A percentile compares a stretch with the other conserved stretches of the same genome.
These are phyloP conservation scores for Propithecus coquereli DNA, from an alignment of 2,113 vertebrate species.

Conservation along the genomic window DNA sequence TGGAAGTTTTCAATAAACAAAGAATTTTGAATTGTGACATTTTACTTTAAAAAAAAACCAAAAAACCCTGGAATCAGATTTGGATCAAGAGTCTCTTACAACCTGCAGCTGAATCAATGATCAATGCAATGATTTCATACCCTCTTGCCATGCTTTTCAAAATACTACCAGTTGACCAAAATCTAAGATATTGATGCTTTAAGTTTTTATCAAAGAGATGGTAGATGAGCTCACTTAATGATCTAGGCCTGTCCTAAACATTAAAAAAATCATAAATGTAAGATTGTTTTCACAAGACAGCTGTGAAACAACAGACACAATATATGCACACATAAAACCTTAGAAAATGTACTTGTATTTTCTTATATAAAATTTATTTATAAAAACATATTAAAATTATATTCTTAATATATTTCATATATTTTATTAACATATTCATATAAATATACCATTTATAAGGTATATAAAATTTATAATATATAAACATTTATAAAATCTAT, in stretches of 20 bases:
- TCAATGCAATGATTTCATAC: not conserved
- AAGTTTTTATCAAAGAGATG: not conserved
- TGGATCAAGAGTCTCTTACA: not conserved
- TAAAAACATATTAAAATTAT: not conserved
- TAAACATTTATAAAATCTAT: not conserved
- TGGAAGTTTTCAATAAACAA: conserved; percentile 25
- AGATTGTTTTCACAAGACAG: not conserved
- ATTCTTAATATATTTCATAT: not conserved
- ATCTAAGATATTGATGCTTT: not conserved
- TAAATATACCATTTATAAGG: not conserved
- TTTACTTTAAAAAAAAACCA: conserved; percentile 23
- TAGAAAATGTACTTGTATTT: conserved; percentile 6
- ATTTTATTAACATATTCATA: not conserved
- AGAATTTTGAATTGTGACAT: conserved; percentile 20
- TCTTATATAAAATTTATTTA: not conserved
- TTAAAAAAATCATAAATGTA: not conserved
- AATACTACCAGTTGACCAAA: not conserved
- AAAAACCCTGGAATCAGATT: not conserved
- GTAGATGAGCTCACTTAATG: not conserved
- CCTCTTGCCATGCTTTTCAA: not conserved
- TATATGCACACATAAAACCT: not conserved
- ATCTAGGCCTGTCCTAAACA: not conserved
- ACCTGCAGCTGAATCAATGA: not conserved
- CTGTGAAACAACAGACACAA: not conserved
- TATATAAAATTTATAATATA: not conserved